Evolutionary conservation across 2,888 invertebrate species (phyloP).

Genomic region (Agonopterix heracliana): DNA sequence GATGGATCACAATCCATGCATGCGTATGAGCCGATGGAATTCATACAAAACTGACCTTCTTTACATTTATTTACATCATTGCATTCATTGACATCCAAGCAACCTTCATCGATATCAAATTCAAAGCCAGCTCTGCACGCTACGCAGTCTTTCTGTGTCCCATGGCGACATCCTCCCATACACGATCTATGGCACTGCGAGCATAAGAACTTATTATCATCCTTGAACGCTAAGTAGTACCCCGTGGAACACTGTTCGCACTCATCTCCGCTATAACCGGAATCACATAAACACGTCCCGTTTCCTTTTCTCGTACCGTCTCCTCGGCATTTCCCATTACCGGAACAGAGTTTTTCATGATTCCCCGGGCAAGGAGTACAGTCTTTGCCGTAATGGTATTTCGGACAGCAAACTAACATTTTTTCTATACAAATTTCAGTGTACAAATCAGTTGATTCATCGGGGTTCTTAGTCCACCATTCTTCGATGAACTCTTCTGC

Average conservation of each 20-base stretch:
- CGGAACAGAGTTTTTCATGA: slow-evolving; percentile 84
- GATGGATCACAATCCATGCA: slow-evolving; percentile 91
- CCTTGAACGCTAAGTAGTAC: slow-evolving; percentile 84
- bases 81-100: slow-evolving; percentile 92
- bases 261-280: slow-evolving; percentile 85
- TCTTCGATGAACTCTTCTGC: slow-evolving; percentile 88
- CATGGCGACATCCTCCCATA: slow-evolving; percentile 83
- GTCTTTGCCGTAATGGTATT: slow-evolving; percentile 86
- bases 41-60: slow-evolving; percentile 89
- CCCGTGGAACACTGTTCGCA: slow-evolving; percentile 88
- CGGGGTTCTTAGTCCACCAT: slow-evolving; percentile 86
- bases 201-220: slow-evolving; percentile 84
- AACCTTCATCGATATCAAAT: slow-evolving; percentile 84
- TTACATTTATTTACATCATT: slow-evolving; percentile 71
- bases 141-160: slow-evolving; percentile 80
- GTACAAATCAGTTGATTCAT: slow-evolving; percentile 49
- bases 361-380: slow-evolving; percentile 88
- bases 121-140: slow-evolving; percentile 83
- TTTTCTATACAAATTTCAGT: slow-evolving; percentile 88
- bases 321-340: slow-evolving; percentile 88
- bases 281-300: slow-evolving; percentile 91
- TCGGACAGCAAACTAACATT: slow-evolving; percentile 88
- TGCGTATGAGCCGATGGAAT: slow-evolving; percentile 88
- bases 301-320: slow-evolving; percentile 95
- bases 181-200: slow-evolving; percentile 89